Evolutionary conservation across 1,140 invertebrate species (phyloP), one percentile per base, ranked within the genome.

Genomic region (Drosophila pallidifrons): DNA sequence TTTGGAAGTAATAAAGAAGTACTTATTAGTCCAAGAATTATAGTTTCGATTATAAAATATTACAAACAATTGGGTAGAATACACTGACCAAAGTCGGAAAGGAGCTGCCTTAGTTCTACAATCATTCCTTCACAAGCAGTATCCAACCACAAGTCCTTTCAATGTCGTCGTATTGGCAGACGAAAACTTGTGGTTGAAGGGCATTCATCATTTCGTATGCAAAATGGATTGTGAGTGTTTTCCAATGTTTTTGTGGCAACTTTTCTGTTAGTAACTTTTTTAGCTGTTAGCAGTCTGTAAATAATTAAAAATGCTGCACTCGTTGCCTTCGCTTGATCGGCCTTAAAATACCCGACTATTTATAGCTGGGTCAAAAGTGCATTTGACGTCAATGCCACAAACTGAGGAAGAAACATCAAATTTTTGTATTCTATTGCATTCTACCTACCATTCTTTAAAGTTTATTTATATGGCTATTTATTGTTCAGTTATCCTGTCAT

Each of bases 141-240:
- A 2, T 43, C 11, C n/a, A 13, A 43, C 41, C 41, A 3, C 41
- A 43, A 13, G 11, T 43, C 41, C 41, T 43, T 43, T 43, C 41
- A 5, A n/a, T 5, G 41, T 43, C 41, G n/a, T 13, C 11, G 11
- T n/a, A 11, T 41, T 10, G 41, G 5, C n/a, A 1, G 41, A 54
- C n/a, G 7, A 6, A 8, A 2, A 1, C 13, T 15, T 54, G 30
- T 15, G 52, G 43, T 58, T 16, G 52, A 74, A 78, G 52, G 58
- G 35, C 25, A 7, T 60, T 63, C 46, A 38, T 15, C 61, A 81
- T 83, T 74, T 69, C 65, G 52, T 67, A 83, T 83, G 82, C 77
- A 78, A 54, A 60, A 55, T 59, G 65, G 20, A 47, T 63, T 66
- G 52, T 45, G 13, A 73, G 54, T 35, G 46, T 51, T 25, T 59